phyloP scores from a whole-genome alignment of 1,140 invertebrate genomes.

The Elysia chlorotica region DNA sequence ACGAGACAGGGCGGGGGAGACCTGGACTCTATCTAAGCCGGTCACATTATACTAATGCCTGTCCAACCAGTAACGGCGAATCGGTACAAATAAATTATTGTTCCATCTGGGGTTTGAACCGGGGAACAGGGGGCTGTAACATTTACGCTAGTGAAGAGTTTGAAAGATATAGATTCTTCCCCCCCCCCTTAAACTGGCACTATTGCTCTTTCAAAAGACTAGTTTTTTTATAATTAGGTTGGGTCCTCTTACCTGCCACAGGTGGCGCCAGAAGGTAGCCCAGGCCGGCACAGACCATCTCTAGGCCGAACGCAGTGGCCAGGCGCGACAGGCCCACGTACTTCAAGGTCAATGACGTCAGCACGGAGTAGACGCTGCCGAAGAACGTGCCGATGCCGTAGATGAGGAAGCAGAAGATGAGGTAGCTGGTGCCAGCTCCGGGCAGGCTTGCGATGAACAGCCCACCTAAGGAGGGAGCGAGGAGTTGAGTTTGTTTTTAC shows the following conservation, averaged over 20 bases:
- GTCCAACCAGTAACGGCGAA: no score
- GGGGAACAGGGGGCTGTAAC: no score
- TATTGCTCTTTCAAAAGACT: no score
- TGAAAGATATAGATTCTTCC: no score
- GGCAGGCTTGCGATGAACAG: background rate
- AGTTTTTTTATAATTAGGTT: background rate
- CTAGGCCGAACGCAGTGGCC: conserved; percentile 24
- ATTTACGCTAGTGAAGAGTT: no score
- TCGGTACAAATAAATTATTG: no score
- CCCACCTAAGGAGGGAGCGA: background rate
- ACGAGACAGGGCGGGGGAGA: no score
- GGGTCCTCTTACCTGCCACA: conserved; percentile 16
- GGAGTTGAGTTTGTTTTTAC: no score
- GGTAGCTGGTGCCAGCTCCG: background rate
- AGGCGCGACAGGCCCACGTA: conserved; percentile 15
- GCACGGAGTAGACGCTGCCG: conserved; percentile 11
- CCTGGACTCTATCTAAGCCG: no score
- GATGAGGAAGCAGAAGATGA: background rate
- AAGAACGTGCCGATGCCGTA: conserved; percentile 11
- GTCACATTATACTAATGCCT: no score
- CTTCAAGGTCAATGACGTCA: conserved; percentile 8
- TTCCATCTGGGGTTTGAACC: no score
- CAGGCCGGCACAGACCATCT: conserved; percentile 24
- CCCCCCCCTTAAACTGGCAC: no score
- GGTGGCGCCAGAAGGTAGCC: conserved; percentile 29